Percentiles rank a stretch among this genome's conserved stretches.
Evolutionary conservation across 2,113 vertebrate genomes (phyloP).

Genomic region (Platichthys flesus): DNA sequence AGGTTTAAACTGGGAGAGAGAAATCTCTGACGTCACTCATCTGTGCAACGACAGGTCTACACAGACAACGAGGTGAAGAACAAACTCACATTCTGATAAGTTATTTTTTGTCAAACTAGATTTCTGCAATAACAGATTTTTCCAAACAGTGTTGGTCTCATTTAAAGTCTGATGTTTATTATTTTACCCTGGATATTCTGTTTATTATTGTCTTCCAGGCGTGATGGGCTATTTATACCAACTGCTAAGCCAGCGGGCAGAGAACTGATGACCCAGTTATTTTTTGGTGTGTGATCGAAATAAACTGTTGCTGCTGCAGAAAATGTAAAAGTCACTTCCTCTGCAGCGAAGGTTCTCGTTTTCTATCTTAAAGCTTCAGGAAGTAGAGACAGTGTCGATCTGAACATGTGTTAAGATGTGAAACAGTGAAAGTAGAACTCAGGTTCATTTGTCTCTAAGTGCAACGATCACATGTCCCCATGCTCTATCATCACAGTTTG

Average conservation of each 20-base stretch:
- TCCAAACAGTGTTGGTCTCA: too few relatives aligned
- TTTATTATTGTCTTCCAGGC: not conserved
- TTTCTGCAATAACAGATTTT: too few relatives aligned
- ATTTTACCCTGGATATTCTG: not conserved
- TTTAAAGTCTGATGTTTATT: not conserved
- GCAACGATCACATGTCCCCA: too few relatives aligned
- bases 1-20: not conserved
- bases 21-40: not conserved
- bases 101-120: too few relatives aligned
- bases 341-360: not conserved
- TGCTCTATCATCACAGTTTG: too few relatives aligned
- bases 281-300: conserved; percentile 8
- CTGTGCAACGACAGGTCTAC: too few relatives aligned
- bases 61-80: too few relatives aligned
- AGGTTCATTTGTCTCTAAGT: too few relatives aligned
- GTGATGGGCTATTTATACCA: not conserved
- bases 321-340: conserved; percentile 4
- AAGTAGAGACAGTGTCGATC: not conserved
- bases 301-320: conserved; percentile 13
- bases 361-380: not conserved
- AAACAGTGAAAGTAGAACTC: too few relatives aligned
- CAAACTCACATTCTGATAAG: too few relatives aligned
- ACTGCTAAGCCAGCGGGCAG: not conserved
- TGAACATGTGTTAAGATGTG: not conserved
- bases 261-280: conserved; percentile 22